Conservation (phyloP, 2,113 vertebrate species). For the Triplophysa rosa region DNA sequence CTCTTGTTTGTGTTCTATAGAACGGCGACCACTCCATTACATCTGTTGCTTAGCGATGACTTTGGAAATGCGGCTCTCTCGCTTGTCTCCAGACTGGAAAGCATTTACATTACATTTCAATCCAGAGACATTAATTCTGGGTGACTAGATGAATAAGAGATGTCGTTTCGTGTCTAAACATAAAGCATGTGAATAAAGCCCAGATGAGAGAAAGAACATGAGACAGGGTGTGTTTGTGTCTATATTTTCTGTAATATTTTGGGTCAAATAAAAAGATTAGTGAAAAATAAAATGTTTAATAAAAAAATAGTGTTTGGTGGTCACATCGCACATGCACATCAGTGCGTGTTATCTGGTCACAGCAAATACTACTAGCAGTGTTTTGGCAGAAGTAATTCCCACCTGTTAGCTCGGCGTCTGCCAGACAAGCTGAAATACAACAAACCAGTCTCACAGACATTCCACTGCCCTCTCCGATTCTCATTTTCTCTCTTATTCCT, state of each 20-base stretch:
- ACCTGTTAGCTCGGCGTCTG: slow-evolving; percentile 12
- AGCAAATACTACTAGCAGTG: slow-evolving; percentile 31
- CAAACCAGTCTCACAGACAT: slow-evolving; percentile 17
- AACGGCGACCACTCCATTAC: slow-evolving; percentile 44
- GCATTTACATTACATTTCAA: slow-evolving; percentile 8
- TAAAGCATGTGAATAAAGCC: background rate
- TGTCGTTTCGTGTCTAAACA: background rate
- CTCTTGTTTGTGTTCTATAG: slow-evolving; percentile 42
- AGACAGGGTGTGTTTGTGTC: background rate
- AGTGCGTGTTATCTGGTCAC: slow-evolving; percentile 42
- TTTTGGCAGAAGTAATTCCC: slow-evolving; percentile 35
- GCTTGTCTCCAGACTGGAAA: background rate
- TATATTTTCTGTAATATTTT: background rate
- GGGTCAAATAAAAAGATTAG: background rate
- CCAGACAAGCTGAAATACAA: slow-evolving; percentile 33
- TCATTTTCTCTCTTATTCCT: background rate
- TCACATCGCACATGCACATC: background rate
- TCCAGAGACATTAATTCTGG: slow-evolving; percentile 16
- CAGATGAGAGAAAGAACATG: background rate
- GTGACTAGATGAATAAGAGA: slow-evolving; percentile 14
- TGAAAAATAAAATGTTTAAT: background rate
- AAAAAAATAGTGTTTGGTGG: background rate
- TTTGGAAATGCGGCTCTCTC: slow-evolving; percentile 34
- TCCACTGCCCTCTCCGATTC: slow-evolving; percentile 23
- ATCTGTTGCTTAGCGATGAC: slow-evolving; percentile 50